Evolutionary conservation across 2,113 vertebrate species (phyloP).

Genomic region (Nothobranchius furzeri): DNA sequence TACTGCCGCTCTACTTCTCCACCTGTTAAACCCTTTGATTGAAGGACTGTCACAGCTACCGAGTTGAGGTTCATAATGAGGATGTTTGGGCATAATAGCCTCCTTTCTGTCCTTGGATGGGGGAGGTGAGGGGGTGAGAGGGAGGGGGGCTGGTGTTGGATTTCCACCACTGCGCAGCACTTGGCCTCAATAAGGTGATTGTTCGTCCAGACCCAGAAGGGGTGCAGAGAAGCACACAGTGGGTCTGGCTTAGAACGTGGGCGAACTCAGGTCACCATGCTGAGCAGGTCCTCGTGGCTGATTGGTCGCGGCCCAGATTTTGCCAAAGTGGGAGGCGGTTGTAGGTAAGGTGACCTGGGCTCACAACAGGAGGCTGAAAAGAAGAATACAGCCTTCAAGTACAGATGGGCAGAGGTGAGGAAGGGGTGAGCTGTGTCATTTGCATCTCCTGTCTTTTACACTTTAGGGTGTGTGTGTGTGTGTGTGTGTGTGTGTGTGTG

Average conservation of each 20-base stretch:
- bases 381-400: slow-evolving; percentile 44
- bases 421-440: slow-evolving; percentile 54
- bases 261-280: slow-evolving; percentile 62
- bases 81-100: slow-evolving; percentile 76
- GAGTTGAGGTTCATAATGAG: slow-evolving; percentile 73
- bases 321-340: slow-evolving; percentile 31
- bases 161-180: slow-evolving; percentile 68
- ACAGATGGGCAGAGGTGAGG: slow-evolving; percentile 13
- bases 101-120: slow-evolving; percentile 63
- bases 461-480: neutral
- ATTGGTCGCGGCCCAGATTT: slow-evolving; percentile 56
- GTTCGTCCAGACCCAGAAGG: slow-evolving; percentile 59
- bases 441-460: slow-evolving; percentile 63
- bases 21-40: slow-evolving; percentile 76
- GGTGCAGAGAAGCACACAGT: slow-evolving; percentile 49
- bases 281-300: slow-evolving; percentile 54
- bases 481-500: slow-evolving; percentile 3
- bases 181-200: slow-evolving; percentile 72
- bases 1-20: slow-evolving; percentile 40
- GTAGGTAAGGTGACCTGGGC: slow-evolving; percentile 61
- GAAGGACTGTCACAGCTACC: slow-evolving; percentile 62
- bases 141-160: slow-evolving; percentile 59
- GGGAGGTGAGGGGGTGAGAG: slow-evolving; percentile 2
- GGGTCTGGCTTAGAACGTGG: slow-evolving; percentile 53
- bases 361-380: slow-evolving; percentile 46